Evolutionary conservation across 2,888 invertebrate species (phyloP), one percentile per base, ranked within the genome.

Genomic region (Lamproptera curius): DNA sequence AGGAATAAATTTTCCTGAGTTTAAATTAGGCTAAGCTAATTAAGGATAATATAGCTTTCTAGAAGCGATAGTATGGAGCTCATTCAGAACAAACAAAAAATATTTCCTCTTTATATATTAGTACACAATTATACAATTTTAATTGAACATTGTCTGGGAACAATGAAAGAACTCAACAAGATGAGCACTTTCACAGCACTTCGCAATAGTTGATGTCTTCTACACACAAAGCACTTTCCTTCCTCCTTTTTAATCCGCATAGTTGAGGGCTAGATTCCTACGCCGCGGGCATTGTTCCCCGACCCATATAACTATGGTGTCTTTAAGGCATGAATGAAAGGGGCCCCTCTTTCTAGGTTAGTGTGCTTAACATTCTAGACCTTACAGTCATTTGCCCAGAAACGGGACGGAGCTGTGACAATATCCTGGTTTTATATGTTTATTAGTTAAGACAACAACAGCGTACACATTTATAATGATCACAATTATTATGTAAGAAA

Each of bases 211-310:
- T 26, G 47, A 34, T 34, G 43, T 16, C 38, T 40, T 43, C 14
- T 11, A 28, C 17, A 23, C 26, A 11, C 43, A 17, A 8, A 39
- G 39, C 48, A 35, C 43, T 49, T 49, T 43, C 16, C 35, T 40
- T 23, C 39, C 48, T 49, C 39, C 48, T 43, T 49, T 49, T 49
- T 43, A 49, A 49, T 49, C 43, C 48, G 48, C 48, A 49, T 49
- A 49, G 48, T 48, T 43, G 48, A 43, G 43, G 43, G 34, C 48
- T 43, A 34, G 39, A 49, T 49, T 42, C 33, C 43, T 39, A 26
- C 48, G 48, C n/a, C 43, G 48, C n/a, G 10, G 48, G 26, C 48
- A 43, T 49, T 49, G 48, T 49, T 40, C 16, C 42, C 34, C 48
- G 48, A 43, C 48, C 48, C 39, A 43, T 28, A 43, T 49, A 49